phyloP scores from a whole-genome alignment of 1,140 invertebrate genomes.

The Drosophila leontia region DNA sequence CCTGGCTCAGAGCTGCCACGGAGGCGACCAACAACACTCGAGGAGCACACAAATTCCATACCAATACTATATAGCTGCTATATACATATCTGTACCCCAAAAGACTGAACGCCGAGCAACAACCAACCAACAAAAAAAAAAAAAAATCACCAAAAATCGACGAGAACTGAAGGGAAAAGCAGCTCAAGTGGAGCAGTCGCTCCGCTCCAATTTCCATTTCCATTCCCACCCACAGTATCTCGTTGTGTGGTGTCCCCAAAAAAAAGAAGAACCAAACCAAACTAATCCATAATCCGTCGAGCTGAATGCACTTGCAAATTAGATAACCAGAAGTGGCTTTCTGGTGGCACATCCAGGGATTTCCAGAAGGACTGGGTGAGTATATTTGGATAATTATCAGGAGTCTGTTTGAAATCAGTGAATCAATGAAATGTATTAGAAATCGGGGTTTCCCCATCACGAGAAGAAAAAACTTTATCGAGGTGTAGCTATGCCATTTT shows the following conservation, averaged over 20 bases:
- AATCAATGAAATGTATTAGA: not conserved
- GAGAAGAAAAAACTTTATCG: no score
- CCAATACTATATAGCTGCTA: slow-evolving; percentile 19
- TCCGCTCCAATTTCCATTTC: slow-evolving; percentile 21
- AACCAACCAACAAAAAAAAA: not conserved
- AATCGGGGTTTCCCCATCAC: not conserved
- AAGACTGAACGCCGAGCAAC: slow-evolving; percentile 59
- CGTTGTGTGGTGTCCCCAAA: slow-evolving; percentile 48
- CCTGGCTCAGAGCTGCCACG: slow-evolving; percentile 49
- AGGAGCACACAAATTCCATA: slow-evolving; percentile 38
- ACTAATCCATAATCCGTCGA: slow-evolving; percentile 49
- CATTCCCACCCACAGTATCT: slow-evolving; percentile 34
- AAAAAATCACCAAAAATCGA: slow-evolving; percentile 44
- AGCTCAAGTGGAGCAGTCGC: slow-evolving; percentile 46
- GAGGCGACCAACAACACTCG: slow-evolving; percentile 57
- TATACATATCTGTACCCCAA: slow-evolving; percentile 43
- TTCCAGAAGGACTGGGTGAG: slow-evolving; percentile 19
- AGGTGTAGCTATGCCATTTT: no score
- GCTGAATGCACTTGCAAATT: slow-evolving; percentile 48
- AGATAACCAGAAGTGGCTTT: slow-evolving; percentile 36
- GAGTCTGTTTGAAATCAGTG: not conserved
- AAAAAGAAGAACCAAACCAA: slow-evolving; percentile 28
- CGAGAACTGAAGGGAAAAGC: slow-evolving; percentile 44
- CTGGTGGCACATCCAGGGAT: not conserved
- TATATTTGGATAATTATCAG: slow-evolving; percentile 3